Percentiles rank a stretch among this genome's conserved stretches.
Conservation (phyloP, 1,140 invertebrate species). For the Pentalonia nigronervosa region DNA sequence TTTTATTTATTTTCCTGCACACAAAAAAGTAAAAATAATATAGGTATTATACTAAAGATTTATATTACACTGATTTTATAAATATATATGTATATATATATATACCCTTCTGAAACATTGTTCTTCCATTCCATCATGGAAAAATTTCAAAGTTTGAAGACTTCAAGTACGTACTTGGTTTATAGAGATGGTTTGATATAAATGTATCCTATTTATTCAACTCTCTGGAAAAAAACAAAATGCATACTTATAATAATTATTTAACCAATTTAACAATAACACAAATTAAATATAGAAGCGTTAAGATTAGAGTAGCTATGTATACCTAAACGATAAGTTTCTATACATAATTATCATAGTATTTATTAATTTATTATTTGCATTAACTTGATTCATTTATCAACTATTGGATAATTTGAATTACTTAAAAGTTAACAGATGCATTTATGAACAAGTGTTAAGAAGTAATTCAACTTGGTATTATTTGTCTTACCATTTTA, state of each 20-base stretch:
- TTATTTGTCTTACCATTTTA: neutral
- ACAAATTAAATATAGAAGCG: neutral
- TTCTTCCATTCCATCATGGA: slow-evolving; percentile 57
- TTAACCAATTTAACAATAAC: neutral
- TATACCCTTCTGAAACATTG: slow-evolving; percentile 49
- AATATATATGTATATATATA: neutral
- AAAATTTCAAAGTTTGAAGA: slow-evolving; percentile 41
- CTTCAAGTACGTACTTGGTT: slow-evolving; percentile 21
- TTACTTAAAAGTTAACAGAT: neutral
- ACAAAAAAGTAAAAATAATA: slow-evolving; percentile 17
- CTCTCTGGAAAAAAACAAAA: slow-evolving; percentile 9
- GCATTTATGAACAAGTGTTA: neutral
- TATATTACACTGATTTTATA: neutral
- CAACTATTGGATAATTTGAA: too few relatives aligned
- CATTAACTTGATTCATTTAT: too few relatives aligned
- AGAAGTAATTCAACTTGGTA: neutral
- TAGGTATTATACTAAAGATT: neutral
- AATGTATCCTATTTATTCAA: neutral
- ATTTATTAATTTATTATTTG: neutral
- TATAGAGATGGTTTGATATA: neutral
- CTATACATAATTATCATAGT: neutral
- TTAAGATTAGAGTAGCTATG: neutral
- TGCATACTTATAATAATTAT: neutral
- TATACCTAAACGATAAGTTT: neutral
- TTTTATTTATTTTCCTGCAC: slow-evolving; percentile 48